Percentiles rank a stretch among this genome's conserved stretches.
Evolutionary conservation across 2,113 vertebrate genomes (phyloP).

Genomic region (Cavia aperea): DNA sequence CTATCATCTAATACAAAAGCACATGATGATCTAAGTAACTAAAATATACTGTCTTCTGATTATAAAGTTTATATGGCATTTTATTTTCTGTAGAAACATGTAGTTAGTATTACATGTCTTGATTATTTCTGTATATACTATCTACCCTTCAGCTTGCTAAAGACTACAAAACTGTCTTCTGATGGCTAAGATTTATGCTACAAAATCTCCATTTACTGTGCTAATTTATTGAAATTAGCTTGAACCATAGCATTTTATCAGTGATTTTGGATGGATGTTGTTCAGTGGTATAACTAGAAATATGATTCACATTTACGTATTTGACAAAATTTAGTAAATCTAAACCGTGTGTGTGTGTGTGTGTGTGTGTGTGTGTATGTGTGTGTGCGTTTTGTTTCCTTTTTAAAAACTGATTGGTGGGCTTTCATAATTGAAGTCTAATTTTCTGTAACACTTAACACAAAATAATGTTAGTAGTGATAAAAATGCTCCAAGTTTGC

Average conservation of each 20-base stretch:
- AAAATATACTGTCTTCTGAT: slow-evolving; percentile 6
- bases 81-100: neutral
- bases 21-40: neutral
- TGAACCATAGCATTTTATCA: neutral
- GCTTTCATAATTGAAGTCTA: neutral
- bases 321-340: neutral
- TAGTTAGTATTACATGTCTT: neutral
- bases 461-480: neutral
- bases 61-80: slow-evolving; percentile 4
- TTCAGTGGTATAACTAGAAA: neutral
- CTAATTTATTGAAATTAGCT: neutral
- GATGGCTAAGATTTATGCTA: neutral
- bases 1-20: neutral
- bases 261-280: neutral
- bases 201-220: neutral
- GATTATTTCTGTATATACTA: neutral
- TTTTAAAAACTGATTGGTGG: neutral
- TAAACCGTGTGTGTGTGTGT: fast-evolving
- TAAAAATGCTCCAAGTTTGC: neutral
- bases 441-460: neutral
- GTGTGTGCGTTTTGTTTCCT: too few relatives aligned
- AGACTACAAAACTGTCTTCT: neutral
- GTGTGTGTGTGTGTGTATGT: too few relatives aligned
- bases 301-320: neutral
- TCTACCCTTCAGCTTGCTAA: neutral